Base-by-base conservation (phyloP, 2,888 invertebrate genomes). In the Galerucella pusilla region DNA sequence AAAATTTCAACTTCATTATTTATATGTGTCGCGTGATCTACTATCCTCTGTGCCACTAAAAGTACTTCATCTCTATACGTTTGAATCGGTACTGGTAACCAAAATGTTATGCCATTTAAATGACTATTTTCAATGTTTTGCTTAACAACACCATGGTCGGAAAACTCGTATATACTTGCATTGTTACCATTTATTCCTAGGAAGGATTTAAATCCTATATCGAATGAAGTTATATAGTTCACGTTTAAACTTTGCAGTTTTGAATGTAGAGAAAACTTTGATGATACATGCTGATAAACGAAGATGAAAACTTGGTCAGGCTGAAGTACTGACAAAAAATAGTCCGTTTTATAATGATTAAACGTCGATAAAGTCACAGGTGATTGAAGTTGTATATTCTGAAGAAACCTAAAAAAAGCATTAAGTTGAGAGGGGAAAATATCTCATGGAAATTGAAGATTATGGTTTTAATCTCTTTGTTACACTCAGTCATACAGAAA, bases 31-130 rank as follows among this genome's bases (percentile, higher is more conserved):
- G 77, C 82, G 73, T 86, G 84, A 68, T 86, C 80, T 28, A 87
- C 25, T 35, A 67, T 70, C 42, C 86, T 83, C 81, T 90, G 88
- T 2, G 87, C 82, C 9, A 90, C 76, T 60, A 90, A 76, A 64
- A 90, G 78, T 1, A 88, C 85, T 71, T 90, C 89, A 75, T 89
- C 87, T 69, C 88, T 85, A 75, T 88, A 88, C 2, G 87, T 88
- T 69, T 85, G 81, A 1, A 89, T 73, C 1, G 86, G 86, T 54
- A 90, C 77, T 4, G 86, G 83, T 57, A 86, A 77, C 85, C 86
- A 87, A 78, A 82, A 85, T 28, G 85, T 79, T 2, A 87, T 80
- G 4, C 83, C 83, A 11, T 84, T 79, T 20, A 86, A 80, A 77
- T 85, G 80, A 10, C 83, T 82, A 63, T 86, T 81, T 0, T 75